Percentiles rank a stretch among this genome's conserved stretches.
Evolutionary conservation across 2,113 vertebrate species (phyloP).

Genomic region (Rhinolophus ferrumequinum): DNA sequence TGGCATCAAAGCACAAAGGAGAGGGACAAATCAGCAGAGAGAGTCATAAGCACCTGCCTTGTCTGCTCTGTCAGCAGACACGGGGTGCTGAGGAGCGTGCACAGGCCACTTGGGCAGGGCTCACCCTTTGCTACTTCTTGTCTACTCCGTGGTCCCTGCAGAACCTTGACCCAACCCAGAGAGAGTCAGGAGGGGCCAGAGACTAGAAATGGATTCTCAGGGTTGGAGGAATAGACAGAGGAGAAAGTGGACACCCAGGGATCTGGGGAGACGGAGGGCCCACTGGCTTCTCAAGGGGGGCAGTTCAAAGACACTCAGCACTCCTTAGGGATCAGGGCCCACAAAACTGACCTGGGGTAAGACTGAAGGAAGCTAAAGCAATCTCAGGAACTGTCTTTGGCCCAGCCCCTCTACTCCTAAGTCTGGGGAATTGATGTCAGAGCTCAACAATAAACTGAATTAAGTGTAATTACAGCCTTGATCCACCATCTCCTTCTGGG

Average conservation of each 20-base stretch:
- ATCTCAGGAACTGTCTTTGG: neutral
- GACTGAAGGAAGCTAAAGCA: neutral
- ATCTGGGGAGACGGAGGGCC: neutral
- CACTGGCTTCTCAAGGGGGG: neutral
- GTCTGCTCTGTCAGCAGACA: accelerated
- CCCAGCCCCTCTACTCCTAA: neutral
- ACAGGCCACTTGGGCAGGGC: neutral
- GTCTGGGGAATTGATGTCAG: constrained; percentile 22
- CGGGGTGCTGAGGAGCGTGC: neutral
- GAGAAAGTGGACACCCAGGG: neutral
- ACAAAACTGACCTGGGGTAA: neutral
- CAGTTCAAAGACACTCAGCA: neutral
- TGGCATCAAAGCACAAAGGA: neutral
- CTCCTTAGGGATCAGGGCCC: neutral
- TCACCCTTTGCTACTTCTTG: neutral
- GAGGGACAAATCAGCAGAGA: neutral
- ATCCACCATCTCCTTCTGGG: neutral
- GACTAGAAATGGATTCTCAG: neutral
- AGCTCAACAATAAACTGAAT: constrained; percentile 48
- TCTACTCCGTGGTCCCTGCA: neutral
- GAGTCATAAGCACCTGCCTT: neutral
- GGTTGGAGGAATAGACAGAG: neutral
- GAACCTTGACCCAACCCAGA: neutral
- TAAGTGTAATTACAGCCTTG: constrained; percentile 56
- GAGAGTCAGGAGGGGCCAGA: neutral